Conservation (phyloP, 2,113 vertebrate species). For the Dromiciops gliroides region DNA sequence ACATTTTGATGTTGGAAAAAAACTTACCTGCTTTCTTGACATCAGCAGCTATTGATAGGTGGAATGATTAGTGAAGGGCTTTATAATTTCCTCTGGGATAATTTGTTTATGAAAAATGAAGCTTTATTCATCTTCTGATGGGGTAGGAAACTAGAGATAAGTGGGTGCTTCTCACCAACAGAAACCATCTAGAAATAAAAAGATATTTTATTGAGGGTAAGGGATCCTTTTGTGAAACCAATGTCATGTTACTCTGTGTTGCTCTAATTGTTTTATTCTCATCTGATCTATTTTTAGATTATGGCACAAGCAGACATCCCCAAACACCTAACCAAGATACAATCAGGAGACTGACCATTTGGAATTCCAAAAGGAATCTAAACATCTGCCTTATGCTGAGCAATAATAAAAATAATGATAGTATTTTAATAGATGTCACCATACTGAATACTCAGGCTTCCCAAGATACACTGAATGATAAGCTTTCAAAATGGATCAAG, state of each 20-base stretch:
- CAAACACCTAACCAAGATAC: background rate
- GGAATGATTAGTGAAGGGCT: background rate
- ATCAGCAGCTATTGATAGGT: background rate
- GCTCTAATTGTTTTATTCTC: background rate
- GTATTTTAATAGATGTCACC: background rate
- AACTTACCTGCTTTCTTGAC: background rate
- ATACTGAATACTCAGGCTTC: background rate
- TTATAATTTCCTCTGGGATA: background rate
- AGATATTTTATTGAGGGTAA: background rate
- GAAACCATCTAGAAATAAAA: background rate
- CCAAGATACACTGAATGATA: background rate
- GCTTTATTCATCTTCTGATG: background rate
- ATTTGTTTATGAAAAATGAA: constrained; percentile 1
- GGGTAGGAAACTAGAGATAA: background rate
- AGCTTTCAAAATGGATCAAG: background rate
- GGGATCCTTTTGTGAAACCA: background rate
- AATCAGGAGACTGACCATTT: background rate
- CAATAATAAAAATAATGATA: background rate
- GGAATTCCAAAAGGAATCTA: background rate
- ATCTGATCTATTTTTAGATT: background rate
- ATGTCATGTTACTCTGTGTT: background rate
- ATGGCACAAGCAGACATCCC: background rate
- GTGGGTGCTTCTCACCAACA: background rate
- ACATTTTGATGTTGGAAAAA: background rate
- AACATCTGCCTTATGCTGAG: background rate